Conservation (phyloP, 1,140 invertebrate species). For the Polypedilum vanderplanki region DNA sequence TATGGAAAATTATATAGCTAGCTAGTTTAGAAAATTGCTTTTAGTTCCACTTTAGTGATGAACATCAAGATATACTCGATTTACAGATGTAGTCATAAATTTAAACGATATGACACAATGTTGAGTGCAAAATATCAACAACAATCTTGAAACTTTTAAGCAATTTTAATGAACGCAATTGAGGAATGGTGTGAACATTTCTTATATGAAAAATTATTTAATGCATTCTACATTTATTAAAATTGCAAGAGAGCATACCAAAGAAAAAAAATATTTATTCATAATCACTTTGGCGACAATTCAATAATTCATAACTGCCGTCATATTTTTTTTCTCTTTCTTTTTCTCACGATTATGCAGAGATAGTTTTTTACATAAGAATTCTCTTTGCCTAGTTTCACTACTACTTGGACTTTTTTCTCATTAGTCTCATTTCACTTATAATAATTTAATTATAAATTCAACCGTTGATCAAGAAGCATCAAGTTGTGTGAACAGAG, state of each 20-base stretch:
- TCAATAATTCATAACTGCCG: conserved; percentile 8
- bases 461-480: not conserved
- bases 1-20: too few species aligned
- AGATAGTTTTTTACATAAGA: not conserved
- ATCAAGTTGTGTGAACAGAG: not conserved
- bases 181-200: not conserved
- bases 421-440: conserved; percentile 13
- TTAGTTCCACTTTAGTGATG: too few species aligned
- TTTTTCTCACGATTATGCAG: not conserved
- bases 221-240: not conserved
- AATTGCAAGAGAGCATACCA: not conserved
- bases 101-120: too few species aligned
- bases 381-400: not conserved
- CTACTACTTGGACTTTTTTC: not conserved
- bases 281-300: conserved; percentile 30
- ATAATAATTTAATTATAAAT: conserved; percentile 24
- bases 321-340: not conserved
- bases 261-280: not conserved
- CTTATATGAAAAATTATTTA: not conserved
- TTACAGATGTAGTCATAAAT: too few species aligned
- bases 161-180: conserved; percentile 13
- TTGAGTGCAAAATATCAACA: too few species aligned
- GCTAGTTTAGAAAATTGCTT: too few species aligned
- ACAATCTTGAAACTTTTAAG: not conserved
- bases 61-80: too few species aligned